Conservation (phyloP, 1,140 invertebrate genomes). For the Drosophila sp. region DNA sequence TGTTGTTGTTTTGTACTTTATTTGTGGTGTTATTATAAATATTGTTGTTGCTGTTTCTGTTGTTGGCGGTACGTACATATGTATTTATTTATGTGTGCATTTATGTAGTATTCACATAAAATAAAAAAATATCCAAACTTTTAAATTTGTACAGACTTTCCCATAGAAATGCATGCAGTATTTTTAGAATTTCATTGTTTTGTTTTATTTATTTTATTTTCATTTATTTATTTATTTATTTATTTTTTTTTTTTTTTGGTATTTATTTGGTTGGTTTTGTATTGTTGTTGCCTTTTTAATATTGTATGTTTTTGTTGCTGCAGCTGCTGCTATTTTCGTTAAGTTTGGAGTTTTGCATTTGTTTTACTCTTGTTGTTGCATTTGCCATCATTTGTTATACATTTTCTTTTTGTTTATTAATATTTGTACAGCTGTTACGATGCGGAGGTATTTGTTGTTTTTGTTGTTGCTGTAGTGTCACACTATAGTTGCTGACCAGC, state of each 20-base stretch:
- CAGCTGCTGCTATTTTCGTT: slow-evolving; percentile 47
- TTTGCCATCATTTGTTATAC: slow-evolving; percentile 12
- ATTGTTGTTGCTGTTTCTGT: slow-evolving; percentile 4
- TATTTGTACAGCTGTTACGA: slow-evolving; percentile 54
- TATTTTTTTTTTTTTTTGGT: slow-evolving; percentile 40
- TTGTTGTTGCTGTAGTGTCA: slow-evolving; percentile 37
- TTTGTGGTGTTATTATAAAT: slow-evolving; percentile 14
- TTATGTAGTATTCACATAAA: not conserved
- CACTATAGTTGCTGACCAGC: slow-evolving; percentile 21
- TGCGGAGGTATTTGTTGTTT: slow-evolving; percentile 47
- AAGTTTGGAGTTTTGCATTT: slow-evolving; percentile 24
- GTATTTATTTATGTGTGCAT: not conserved
- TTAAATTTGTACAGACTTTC: slow-evolving; percentile 23
- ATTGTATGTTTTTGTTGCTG: slow-evolving; percentile 43
- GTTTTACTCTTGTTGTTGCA: slow-evolving; percentile 15
- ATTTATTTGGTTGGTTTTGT: slow-evolving; percentile 63
- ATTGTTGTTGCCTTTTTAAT: slow-evolving; percentile 27
- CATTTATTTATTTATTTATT: no score
- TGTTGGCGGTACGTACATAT: slow-evolving; percentile 23
- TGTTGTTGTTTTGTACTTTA: slow-evolving; percentile 39
- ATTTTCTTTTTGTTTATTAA: slow-evolving; percentile 24
- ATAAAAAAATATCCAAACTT: slow-evolving; percentile 16
- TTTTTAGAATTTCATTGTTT: slow-evolving; percentile 22
- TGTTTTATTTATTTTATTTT: slow-evolving; percentile 31
- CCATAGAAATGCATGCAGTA: slow-evolving; percentile 34